Evolutionary conservation across 1,140 invertebrate genomes (phyloP).

Genomic region (Euura saliciscinereae): DNA sequence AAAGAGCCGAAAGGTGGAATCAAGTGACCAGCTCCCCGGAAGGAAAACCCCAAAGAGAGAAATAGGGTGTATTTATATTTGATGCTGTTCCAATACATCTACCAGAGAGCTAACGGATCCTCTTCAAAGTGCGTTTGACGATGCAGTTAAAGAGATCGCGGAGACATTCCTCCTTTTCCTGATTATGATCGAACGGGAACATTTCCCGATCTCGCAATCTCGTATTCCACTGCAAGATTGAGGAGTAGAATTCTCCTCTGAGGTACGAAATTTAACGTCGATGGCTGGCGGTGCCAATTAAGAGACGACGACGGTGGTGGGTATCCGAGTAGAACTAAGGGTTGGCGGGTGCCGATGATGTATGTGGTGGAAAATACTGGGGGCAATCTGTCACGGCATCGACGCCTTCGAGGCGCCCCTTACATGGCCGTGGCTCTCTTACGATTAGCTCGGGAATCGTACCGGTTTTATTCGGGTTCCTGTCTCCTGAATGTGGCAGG

Average conservation of each 20-base stretch:
- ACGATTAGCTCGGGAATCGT: no score
- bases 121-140: not conserved
- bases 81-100: not conserved
- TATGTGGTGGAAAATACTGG: conserved; percentile 60
- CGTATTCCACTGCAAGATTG: not conserved
- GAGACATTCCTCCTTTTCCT: not conserved
- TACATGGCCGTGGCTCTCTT: no score
- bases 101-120: no score
- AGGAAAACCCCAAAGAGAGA: not conserved
- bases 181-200: not conserved
- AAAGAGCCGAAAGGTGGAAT: conserved; percentile 42
- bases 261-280: conserved; percentile 20
- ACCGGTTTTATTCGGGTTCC: no score
- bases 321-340: conserved; percentile 51
- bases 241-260: not conserved
- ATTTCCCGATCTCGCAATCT: not conserved
- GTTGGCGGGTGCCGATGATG: conserved; percentile 50
- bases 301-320: conserved; percentile 40
- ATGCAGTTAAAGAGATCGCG: not conserved
- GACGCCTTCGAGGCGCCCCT: conserved; percentile 43
- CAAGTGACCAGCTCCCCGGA: not conserved
- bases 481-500: no score
- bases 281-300: conserved; percentile 49
- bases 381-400: conserved; percentile 58
- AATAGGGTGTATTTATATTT: not conserved